Evolutionary conservation across 1,140 invertebrate genomes (phyloP).

Genomic region (Andricus grossulariae): DNA sequence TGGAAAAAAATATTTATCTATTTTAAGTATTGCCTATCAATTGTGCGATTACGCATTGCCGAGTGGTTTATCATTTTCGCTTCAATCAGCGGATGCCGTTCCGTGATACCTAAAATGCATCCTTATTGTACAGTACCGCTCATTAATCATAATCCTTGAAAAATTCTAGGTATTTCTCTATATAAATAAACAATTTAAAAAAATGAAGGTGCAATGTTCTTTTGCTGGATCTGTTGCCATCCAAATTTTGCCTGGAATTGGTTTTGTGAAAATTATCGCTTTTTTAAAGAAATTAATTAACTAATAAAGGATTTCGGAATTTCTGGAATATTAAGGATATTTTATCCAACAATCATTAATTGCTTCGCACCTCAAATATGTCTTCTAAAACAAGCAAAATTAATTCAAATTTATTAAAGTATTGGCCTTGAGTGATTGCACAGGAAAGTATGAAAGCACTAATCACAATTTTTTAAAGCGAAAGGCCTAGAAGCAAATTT

Average conservation of each 20-base stretch:
- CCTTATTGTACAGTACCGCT: constrained; percentile 21
- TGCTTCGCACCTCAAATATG: no score
- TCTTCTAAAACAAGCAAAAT: no score
- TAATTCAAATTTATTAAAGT: no score
- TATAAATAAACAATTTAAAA: neutral
- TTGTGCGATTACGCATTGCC: constrained; percentile 7
- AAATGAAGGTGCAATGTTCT: no score
- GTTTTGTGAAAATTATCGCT: neutral
- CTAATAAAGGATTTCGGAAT: no score
- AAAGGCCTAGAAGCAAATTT: neutral
- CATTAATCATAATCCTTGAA: neutral
- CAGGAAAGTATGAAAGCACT: no score
- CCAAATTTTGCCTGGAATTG: neutral
- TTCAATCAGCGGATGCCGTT: neutral
- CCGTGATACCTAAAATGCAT: neutral
- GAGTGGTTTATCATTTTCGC: constrained; percentile 21
- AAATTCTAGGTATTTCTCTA: constrained; percentile 3
- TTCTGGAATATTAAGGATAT: no score
- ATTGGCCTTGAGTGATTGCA: no score
- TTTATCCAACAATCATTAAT: no score
- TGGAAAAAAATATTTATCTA: neutral
- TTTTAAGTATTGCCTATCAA: neutral
- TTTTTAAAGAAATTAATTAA: neutral
- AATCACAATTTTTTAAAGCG: constrained; percentile 7
- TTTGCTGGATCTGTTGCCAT: no score